A percentile compares a stretch with the other conserved stretches of the same genome.
Evolutionary conservation across 2,888 invertebrate species (phyloP).

Genomic region (Byasa hedistus): DNA sequence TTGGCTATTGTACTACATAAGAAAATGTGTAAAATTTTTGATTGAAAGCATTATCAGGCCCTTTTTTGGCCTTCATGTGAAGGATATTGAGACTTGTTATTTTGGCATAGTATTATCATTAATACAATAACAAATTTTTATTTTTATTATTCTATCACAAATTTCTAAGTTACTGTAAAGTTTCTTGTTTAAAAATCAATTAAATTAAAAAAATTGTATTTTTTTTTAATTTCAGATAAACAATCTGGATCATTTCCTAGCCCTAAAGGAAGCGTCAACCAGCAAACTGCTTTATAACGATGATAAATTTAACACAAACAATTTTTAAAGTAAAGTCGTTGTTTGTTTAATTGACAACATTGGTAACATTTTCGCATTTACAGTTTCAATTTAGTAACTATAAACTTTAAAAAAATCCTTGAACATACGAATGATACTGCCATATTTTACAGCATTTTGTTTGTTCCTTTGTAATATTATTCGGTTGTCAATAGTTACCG

Average conservation of each 20-base stretch:
- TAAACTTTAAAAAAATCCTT: neutral
- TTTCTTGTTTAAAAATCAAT: neutral
- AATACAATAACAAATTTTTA: too few relatives aligned
- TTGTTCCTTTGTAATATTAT: slow-evolving; percentile 21
- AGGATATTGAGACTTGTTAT: too few relatives aligned
- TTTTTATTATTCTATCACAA: neutral
- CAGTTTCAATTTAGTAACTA: neutral
- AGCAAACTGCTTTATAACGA: slow-evolving; percentile 44
- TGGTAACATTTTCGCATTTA: neutral
- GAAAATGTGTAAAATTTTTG: too few relatives aligned
- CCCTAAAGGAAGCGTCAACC: slow-evolving; percentile 40
- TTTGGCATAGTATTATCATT: too few relatives aligned
- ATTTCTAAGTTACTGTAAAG: neutral
- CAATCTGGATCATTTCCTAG: slow-evolving; percentile 42
- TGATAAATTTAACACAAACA: neutral
- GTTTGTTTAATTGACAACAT: neutral
- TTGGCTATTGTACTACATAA: too few relatives aligned
- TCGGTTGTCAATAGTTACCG: slow-evolving; percentile 31
- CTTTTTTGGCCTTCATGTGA: too few relatives aligned
- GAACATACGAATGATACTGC: slow-evolving; percentile 21
- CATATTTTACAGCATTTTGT: slow-evolving; percentile 26
- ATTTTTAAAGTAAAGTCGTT: neutral
- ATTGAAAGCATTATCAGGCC: too few relatives aligned
- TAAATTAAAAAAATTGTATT: too few relatives aligned
- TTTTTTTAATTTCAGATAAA: slow-evolving; percentile 49